Evolutionary conservation across 2,888 invertebrate species (phyloP).

Genomic region (Drosophila vallismaia): DNA sequence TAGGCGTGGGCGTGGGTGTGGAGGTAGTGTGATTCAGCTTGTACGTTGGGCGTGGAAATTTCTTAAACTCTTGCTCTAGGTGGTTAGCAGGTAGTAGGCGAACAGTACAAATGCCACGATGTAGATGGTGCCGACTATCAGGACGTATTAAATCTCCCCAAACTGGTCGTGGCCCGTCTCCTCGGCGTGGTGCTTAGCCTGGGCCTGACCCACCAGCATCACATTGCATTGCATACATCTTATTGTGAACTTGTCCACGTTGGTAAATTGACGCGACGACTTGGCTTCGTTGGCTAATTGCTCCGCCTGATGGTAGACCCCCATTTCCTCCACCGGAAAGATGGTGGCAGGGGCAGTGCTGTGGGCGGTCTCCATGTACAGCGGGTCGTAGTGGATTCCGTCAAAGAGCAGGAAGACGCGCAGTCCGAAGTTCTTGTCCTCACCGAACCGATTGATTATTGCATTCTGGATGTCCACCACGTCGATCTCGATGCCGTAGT

Average conservation of each 20-base stretch:
- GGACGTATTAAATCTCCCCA: constrained; percentile 88
- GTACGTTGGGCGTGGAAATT: constrained; percentile 18
- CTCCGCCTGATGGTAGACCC: constrained; percentile 91
- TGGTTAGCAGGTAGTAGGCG: constrained; percentile 79
- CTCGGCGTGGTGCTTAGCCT: constrained; percentile 94
- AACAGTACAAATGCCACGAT: constrained; percentile 81
- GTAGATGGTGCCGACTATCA: constrained; percentile 75
- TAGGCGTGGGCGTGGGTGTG: constrained; percentile 23
- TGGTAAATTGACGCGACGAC: constrained; percentile 94
- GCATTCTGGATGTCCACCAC: constrained; percentile 96
- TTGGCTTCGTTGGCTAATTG: constrained; percentile 94
- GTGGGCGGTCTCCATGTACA: constrained; percentile 93
- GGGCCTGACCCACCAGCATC: constrained; percentile 90
- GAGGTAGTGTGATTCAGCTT: constrained; percentile 36
- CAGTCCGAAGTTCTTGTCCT: constrained; percentile 93
- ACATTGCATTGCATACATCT: constrained; percentile 92
- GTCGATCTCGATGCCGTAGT: constrained; percentile 95
- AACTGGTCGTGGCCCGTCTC: constrained; percentile 92
- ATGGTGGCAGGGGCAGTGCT: constrained; percentile 90
- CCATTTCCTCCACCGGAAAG: constrained; percentile 90
- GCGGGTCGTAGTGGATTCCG: constrained; percentile 98
- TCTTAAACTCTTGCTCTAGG: constrained; percentile 47
- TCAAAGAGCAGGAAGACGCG: constrained; percentile 96
- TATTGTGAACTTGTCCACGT: constrained; percentile 93
- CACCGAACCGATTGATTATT: constrained; percentile 96